Evolutionary conservation across 2,888 invertebrate genomes (phyloP).

Genomic region (Tipula confusa): DNA sequence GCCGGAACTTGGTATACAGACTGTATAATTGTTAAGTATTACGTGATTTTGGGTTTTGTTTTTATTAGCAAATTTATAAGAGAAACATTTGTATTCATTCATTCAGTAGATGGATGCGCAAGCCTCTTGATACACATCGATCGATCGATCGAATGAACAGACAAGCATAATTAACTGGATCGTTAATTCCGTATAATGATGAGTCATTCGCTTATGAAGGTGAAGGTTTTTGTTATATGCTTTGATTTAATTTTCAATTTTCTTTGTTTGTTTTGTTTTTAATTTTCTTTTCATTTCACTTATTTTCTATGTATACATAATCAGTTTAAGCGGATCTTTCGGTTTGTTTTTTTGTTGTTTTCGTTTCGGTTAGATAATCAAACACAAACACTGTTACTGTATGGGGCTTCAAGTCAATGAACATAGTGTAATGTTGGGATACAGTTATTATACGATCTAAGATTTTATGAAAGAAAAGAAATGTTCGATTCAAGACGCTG

Average conservation of each 20-base stretch:
- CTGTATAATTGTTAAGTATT: neutral
- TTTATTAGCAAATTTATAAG: neutral
- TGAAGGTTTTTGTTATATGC: neutral
- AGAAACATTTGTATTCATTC: neutral
- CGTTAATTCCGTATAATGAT: neutral
- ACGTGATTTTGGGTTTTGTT: neutral
- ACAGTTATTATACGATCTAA: neutral
- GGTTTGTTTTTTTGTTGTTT: neutral
- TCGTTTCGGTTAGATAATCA: conserved; percentile 13
- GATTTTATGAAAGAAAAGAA: too few species aligned
- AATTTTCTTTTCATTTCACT: conserved; percentile 20
- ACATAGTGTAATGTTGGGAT: neutral
- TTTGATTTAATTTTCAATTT: neutral
- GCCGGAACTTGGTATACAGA: neutral
- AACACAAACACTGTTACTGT: neutral
- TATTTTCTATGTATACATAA: neutral
- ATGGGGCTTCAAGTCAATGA: neutral
- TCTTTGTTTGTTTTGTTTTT: neutral
- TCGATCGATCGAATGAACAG: neutral
- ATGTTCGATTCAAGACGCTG: too few species aligned
- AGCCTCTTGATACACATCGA: neutral
- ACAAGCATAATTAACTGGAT: neutral
- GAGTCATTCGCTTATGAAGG: neutral
- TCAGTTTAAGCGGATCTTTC: neutral
- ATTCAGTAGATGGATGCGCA: neutral